Percentiles rank a stretch among this genome's conserved stretches.
Evolutionary conservation across 2,113 vertebrate genomes (phyloP).

Genomic region (Uropsilus gracilis): DNA sequence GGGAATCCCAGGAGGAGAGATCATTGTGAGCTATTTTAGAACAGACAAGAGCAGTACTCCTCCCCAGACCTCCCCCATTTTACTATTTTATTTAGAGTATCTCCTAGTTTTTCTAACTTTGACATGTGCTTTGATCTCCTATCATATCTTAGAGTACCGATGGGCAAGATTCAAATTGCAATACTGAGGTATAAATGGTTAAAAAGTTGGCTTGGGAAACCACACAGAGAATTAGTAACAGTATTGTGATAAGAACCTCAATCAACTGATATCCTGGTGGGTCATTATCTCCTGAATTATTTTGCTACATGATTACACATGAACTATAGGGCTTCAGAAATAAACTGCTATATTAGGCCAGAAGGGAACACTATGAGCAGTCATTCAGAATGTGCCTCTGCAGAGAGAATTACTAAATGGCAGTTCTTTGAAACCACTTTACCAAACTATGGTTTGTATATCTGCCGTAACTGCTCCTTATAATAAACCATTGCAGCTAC

Average conservation of each 20-base stretch:
- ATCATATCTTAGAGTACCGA: not conserved
- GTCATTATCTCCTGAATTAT: constrained; percentile 71
- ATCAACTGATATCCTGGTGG: constrained; percentile 47
- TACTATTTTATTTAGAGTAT: not conserved
- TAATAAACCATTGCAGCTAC: constrained; percentile 33
- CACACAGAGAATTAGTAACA: not conserved
- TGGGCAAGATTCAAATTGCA: not conserved
- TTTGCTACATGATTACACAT: constrained; percentile 74
- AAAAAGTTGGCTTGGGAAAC: not conserved
- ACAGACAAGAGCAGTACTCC: not conserved
- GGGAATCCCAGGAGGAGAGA: not conserved
- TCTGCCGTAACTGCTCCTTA: constrained; percentile 1
- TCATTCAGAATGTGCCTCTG: constrained; percentile 66
- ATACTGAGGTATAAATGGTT: not conserved
- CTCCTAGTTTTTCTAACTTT: not conserved
- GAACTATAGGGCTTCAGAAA: constrained; percentile 73
- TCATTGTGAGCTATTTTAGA: not conserved
- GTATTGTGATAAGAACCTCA: constrained; percentile 40
- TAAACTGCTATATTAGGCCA: constrained; percentile 19
- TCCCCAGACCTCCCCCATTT: not conserved
- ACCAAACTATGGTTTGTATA: constrained; percentile 45
- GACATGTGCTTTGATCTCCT: not conserved
- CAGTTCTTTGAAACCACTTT: constrained; percentile 64
- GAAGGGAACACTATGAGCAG: constrained; percentile 70
- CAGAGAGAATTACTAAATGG: constrained; percentile 62